Evolutionary conservation across 1,140 invertebrate species (phyloP), one percentile per base, ranked within the genome.

Genomic region (Ceratina japonica): DNA sequence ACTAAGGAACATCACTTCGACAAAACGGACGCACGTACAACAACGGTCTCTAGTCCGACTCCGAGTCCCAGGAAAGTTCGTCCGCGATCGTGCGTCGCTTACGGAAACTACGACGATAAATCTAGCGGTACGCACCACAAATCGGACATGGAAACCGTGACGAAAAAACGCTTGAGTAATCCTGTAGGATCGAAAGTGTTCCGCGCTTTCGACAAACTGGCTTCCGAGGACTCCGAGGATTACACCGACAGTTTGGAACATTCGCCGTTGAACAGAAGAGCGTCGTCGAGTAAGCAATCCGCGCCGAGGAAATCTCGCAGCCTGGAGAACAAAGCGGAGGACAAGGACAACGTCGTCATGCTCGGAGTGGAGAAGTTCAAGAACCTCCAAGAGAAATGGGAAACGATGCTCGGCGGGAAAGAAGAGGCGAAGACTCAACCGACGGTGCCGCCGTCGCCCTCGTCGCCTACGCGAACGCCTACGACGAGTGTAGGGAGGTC

Each of bases 381-480:
- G 56, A 94, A 95, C 51, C 90, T 98, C 49, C 97, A 97, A 87
- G 95, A 96, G 89, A 97, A 97, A 88, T 98, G 97, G 97, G 97
- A 98, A 90, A 94, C 96, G 89, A 93, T 97, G 76, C 94, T 93
- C 85, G 91, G n/a, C n/a, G n/a, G 93, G 51, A 92, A 93, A 81
- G 93, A 94, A 81, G 83, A 92, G 0, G 15, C 78, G 90, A 84
- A 91, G 90, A 89, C 16, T 68, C 92, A 91, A 54, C 58, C 88
- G 7, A 31, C 82, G 10, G 84, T n/a, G n/a, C n/a, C 91, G 15
- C 89, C 91, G 0, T 85, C 87, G 12, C 92, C 92, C 0, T 75
- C 85, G 0, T 93, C 93, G 5, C 93, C 94, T 0, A 93, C 91
- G 24, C 89, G 92, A 73, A 92, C 91, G 22, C 90, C 88, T 8